Evolutionary conservation across 1,140 invertebrate species (phyloP), one percentile per base, ranked within the genome.

Genomic region (Tigriopus japonicus): DNA sequence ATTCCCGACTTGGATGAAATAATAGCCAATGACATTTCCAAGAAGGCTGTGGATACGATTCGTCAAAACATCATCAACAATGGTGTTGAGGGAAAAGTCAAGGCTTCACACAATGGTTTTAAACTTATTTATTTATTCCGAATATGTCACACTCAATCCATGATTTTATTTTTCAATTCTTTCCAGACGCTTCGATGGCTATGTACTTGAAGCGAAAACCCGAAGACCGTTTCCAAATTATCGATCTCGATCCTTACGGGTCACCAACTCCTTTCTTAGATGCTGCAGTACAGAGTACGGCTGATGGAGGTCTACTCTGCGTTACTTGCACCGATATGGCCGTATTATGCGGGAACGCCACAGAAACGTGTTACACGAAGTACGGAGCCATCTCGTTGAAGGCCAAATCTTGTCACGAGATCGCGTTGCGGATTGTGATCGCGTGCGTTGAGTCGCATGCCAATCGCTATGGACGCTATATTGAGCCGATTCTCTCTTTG

Each of bases 221-320:
- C 10, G 69, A 75, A n/a, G 75, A 84, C 59, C 76, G 80, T 42
- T 96, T 94, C 72, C 80, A 94, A 70, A 88, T 82, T 0, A 80
- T 99, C 60, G 96, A 99, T 71, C 71, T 99, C 41, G 96, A 99
- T 75, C 96, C 96, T 0, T 99, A 98, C 70, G 96, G 96, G 6
- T 91, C 87, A 68, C 88, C 94, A 0, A 82, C 87, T 1, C 81
- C 80, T 53, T 99, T 98, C 73, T 74, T 99, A 0, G 94, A 99
- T 72, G 77, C 84, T 1, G 91, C 91, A 0, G 83, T 99, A 21
- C 84, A 88, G 69, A 79, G 81, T 64, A 73, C 88, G 0, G 74
- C 76, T 24, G 82, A 89, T 66, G 85, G 83, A 12, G 86, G 86
- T 0, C 66, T 89, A 10, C 71, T 99, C n/a, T 78, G 96, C 63